Conservation (phyloP, 2,797 vertebrate species). For the Sebastes reedi region DNA sequence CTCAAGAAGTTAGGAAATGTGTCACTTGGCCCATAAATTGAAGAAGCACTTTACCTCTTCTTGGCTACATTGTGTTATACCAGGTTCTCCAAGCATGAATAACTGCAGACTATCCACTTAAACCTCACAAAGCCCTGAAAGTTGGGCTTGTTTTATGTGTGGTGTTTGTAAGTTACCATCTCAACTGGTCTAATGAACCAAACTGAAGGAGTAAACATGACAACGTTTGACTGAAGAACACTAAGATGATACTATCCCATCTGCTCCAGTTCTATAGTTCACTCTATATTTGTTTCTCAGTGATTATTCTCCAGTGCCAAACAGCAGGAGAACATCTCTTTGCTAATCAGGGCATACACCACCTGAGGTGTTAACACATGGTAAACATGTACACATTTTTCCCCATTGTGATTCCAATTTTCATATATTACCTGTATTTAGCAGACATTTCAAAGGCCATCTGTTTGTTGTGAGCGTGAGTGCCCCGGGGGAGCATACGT, state of each 20-base stretch:
- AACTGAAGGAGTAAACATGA: not conserved
- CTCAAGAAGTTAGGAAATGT: not conserved
- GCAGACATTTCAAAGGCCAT: conserved; percentile 44
- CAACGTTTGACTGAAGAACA: not conserved
- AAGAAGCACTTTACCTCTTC: not conserved
- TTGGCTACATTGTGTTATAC: not conserved
- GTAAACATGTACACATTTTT: conserved; percentile 24
- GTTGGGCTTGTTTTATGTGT: not conserved
- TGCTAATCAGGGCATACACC: conserved; percentile 45
- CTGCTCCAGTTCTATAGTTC: not conserved
- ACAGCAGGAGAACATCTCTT: conserved; percentile 29
- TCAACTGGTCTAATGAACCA: not conserved
- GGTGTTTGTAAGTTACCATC: not conserved
- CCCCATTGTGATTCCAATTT: conserved; percentile 33
- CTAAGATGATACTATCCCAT: not conserved
- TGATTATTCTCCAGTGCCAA: conserved; percentile 8
- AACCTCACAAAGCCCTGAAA: not conserved
- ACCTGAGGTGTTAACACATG: conserved; percentile 50
- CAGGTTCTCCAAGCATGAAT: not conserved
- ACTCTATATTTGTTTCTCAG: not conserved
- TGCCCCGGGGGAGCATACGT: not conserved
- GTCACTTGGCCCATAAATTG: not conserved
- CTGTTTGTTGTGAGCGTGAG: conserved; percentile 25
- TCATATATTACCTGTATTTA: conserved; percentile 52
- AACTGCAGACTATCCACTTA: not conserved